Base-by-base conservation (phyloP, 2,113 vertebrate species). In the Brachirus orientalis region DNA sequence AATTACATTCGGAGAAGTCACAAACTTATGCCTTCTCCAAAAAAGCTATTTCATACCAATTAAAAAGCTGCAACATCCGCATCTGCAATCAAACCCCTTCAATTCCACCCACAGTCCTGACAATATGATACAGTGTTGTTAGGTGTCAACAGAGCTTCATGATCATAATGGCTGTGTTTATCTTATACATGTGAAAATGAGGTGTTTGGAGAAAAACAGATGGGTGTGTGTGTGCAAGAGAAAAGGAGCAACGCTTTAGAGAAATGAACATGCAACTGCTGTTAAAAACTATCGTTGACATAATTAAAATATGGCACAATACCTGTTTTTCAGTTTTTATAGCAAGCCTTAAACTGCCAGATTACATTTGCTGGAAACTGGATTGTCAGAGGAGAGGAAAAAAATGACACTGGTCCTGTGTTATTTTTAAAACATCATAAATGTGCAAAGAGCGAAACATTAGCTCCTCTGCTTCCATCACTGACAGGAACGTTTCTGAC, bases 31-130 rank as follows among this genome's bases (percentile, higher is more conserved):
- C 58, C 67, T 70, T 72, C 50, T 65, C 79, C 69, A 55, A 89
- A 86, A 90, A 90, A 91, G 85, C 89, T 82, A 91, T 91, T 92
- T 92, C 90, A 91, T 87, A 90, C 86, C 87, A 91, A 92, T 92
- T 91, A 91, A 85, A n/a, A 84, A 89, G 69, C 71, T 79, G 80
- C 82, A 87, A 85, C 88, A 91, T 82, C 82, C 78, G 71, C 78
- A 73, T 82, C 44, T 67, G 72, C 52, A 72, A 71, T 65, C 63
- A 41, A 64, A 69, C 73, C 63, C 45, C 60, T 71, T 80, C 54
- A 65, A 62, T 72, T 56, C 64, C 7, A 71, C 86, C 75, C 56
- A 55, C 55, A 80, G 84, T 73, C 43, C n/a, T 55, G 73, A 82
- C 83, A 70, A 58, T 51, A 64, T 88, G 85, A 90, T 88, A 70